Percentiles rank a stretch among this genome's conserved stretches.
phyloP scores from a whole-genome alignment of 2,888 invertebrate genomes.

The Aproaerema taeniolella region DNA sequence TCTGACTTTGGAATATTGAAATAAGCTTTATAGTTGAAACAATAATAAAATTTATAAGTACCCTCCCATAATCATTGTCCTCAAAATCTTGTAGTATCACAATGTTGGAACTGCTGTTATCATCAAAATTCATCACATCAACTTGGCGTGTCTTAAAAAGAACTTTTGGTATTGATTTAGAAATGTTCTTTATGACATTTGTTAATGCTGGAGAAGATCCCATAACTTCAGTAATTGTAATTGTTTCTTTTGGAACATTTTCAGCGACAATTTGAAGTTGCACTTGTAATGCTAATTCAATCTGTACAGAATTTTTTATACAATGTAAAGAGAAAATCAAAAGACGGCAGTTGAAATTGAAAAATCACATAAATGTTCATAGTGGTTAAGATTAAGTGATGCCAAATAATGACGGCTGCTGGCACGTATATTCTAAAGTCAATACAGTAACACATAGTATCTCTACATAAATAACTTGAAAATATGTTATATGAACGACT shows the following conservation, averaged over 20 bases:
- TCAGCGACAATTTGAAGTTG: slow-evolving; percentile 41
- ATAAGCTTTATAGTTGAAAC: too few relatives aligned
- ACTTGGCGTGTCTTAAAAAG: slow-evolving; percentile 19
- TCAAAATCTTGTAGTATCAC: not conserved
- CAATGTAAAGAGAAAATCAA: too few relatives aligned
- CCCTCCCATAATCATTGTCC: not conserved
- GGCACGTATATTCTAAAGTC: too few relatives aligned
- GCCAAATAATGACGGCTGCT: too few relatives aligned
- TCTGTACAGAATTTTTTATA: slow-evolving; percentile 27
- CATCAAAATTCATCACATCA: not conserved
- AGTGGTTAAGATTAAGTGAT: too few relatives aligned
- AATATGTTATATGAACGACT: too few relatives aligned
- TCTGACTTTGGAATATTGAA: too few relatives aligned
- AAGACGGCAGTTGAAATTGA: too few relatives aligned
- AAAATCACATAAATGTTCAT: too few relatives aligned
- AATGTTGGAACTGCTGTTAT: not conserved
- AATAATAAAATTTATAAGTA: too few relatives aligned
- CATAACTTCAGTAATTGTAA: slow-evolving; percentile 30
- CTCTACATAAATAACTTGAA: too few relatives aligned
- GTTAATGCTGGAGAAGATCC: not conserved
- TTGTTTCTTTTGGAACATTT: slow-evolving; percentile 23
- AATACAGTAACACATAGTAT: too few relatives aligned
- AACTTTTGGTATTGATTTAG: slow-evolving; percentile 5
- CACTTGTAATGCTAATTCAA: slow-evolving; percentile 34
- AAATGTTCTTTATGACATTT: not conserved